A percentile compares a stretch with the other conserved stretches of the same genome.
phyloP scores from a whole-genome alignment of 2,797 vertebrate species.

The Cheirogaleus major region DNA sequence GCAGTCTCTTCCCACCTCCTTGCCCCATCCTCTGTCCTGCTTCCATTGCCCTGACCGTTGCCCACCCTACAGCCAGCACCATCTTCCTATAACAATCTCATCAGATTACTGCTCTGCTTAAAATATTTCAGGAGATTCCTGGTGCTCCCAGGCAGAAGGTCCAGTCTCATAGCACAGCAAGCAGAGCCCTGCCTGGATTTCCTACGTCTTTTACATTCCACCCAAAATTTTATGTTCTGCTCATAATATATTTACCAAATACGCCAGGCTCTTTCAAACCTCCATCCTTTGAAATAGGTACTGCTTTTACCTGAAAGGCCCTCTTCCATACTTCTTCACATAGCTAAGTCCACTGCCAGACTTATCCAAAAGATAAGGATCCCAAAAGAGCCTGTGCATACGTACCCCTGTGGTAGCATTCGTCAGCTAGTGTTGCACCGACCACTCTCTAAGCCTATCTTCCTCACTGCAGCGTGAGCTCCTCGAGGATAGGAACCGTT shows the following conservation, averaged over 20 bases:
- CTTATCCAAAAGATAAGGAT: background rate
- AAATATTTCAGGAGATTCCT: background rate
- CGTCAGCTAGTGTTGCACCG: background rate
- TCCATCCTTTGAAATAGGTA: background rate
- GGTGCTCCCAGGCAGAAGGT: background rate
- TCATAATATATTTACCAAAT: background rate
- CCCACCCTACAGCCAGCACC: background rate
- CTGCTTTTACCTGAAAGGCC: background rate
- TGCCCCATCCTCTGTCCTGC: rapidly evolving
- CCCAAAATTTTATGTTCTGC: background rate
- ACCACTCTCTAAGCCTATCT: background rate
- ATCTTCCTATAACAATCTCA: background rate
- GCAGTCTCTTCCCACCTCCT: background rate
- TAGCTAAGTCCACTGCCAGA: background rate
- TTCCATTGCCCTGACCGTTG: too few relatives aligned
- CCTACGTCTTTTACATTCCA: background rate
- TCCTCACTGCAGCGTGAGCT: background rate
- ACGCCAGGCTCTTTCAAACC: background rate
- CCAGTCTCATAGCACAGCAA: background rate
- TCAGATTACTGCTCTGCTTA: background rate
- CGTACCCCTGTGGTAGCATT: background rate
- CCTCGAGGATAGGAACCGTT: background rate
- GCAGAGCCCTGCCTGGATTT: background rate
- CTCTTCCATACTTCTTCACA: background rate
- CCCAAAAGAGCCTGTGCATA: background rate